phyloP scores from a whole-genome alignment of 2,113 vertebrate species.

The Quiscalus mexicanus region DNA sequence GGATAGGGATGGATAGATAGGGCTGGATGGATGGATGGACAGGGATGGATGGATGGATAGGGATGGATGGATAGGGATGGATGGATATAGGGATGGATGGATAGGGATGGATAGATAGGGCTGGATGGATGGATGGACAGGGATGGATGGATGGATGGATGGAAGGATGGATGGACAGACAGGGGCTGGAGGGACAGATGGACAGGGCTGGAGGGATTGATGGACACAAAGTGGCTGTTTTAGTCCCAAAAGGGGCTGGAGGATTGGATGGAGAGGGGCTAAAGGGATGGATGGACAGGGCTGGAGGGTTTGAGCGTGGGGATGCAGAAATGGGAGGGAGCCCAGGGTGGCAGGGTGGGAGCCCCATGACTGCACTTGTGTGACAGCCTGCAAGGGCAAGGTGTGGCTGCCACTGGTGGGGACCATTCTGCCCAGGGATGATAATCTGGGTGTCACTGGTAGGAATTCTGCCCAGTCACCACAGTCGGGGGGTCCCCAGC shows the following conservation, averaged over 20 bases:
- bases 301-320: not conserved
- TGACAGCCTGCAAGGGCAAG: not conserved
- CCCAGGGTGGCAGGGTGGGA: rapidly evolving
- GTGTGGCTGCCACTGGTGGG: not conserved
- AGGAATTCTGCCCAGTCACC: not conserved
- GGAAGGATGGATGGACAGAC: not conserved
- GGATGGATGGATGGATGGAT: too few species aligned
- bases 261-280: not conserved
- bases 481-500: not conserved
- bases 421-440: not conserved
- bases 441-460: not conserved
- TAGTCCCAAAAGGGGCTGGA: not conserved
- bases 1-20: too few species aligned
- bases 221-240: not conserved
- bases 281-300: not conserved
- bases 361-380: rapidly evolving
- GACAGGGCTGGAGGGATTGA: too few species aligned
- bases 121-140: not conserved
- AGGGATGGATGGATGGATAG: too few species aligned
- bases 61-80: too few species aligned
- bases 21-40: too few species aligned
- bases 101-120: too few species aligned
- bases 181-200: too few species aligned
- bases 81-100: not conserved
- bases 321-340: not conserved